Conservation (phyloP, 1,140 invertebrate genomes). For the Drosophila asahinai region DNA sequence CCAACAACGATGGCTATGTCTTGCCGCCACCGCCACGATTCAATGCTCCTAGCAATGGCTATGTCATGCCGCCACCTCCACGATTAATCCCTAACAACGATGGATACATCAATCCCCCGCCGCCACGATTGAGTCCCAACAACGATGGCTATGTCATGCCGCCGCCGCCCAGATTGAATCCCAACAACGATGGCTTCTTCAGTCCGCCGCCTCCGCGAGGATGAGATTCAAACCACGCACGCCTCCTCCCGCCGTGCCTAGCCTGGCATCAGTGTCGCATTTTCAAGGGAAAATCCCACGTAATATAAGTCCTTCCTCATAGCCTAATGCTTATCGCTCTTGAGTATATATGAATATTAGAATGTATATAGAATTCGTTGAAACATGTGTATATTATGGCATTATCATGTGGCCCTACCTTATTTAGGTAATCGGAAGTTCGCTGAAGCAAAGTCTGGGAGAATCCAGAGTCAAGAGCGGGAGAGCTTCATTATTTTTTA, state of each 20-base stretch:
- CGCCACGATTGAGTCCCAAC: background rate
- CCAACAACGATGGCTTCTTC: background rate
- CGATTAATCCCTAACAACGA: background rate
- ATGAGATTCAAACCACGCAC: background rate
- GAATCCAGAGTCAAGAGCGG: no score
- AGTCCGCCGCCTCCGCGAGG: background rate
- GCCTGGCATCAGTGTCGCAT: background rate
- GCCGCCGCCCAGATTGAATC: background rate
- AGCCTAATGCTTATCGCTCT: background rate
- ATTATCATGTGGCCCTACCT: background rate
- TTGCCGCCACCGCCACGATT: background rate
- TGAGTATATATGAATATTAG: background rate
- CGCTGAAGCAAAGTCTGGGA: no score
- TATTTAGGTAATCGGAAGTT: background rate
- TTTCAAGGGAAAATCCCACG: background rate
- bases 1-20: background rate
- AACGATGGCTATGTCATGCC: background rate
- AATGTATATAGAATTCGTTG: background rate
- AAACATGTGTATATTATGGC: background rate
- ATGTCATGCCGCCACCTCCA: background rate
- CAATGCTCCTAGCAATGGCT: no score
- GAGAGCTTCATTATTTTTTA: no score
- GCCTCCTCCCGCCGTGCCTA: no score
- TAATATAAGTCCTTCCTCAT: background rate
- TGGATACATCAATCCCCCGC: constrained; percentile 4